A percentile compares a stretch with the other conserved stretches of the same genome.
phyloP scores from a whole-genome alignment of 2,888 invertebrate species.

The Linnaemya vulpina region DNA sequence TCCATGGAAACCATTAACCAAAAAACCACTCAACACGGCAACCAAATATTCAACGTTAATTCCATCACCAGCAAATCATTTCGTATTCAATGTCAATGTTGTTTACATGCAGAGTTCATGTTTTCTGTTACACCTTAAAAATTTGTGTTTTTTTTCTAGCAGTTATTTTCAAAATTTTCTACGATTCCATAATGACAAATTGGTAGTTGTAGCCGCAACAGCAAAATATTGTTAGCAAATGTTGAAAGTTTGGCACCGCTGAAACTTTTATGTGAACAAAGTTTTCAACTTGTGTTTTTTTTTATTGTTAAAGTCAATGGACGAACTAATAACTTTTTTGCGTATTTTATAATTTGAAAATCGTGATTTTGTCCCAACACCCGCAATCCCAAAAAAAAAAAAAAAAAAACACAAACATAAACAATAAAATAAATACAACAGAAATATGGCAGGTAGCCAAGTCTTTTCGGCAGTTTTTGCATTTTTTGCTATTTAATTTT shows the following conservation, averaged over 20 bases:
- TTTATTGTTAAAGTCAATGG: slow-evolving; percentile 60
- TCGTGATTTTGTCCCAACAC: slow-evolving; percentile 72
- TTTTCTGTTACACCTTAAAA: slow-evolving; percentile 59
- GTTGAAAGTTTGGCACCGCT: slow-evolving; percentile 17
- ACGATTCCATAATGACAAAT: slow-evolving; percentile 59
- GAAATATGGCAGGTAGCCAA: slow-evolving; percentile 33
- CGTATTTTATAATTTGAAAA: slow-evolving; percentile 73
- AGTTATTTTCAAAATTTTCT: slow-evolving; percentile 40
- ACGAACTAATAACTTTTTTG: slow-evolving; percentile 57
- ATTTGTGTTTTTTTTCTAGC: slow-evolving; percentile 49
- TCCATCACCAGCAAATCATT: slow-evolving; percentile 40
- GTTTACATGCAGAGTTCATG: slow-evolving; percentile 51
- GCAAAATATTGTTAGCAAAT: slow-evolving; percentile 28
- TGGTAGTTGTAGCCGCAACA: slow-evolving; percentile 1
- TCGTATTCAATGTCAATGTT: slow-evolving; percentile 69
- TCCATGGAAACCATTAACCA: background rate
- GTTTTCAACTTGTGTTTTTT: background rate
- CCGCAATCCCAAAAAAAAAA: too few relatives aligned
- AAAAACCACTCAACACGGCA: background rate
- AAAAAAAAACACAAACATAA: background rate
- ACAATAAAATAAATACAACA: slow-evolving; percentile 5
- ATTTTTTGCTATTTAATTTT: slow-evolving; percentile 27
- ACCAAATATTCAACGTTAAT: background rate
- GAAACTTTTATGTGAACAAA: slow-evolving; percentile 15
- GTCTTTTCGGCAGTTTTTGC: slow-evolving; percentile 31